phyloP scores from a whole-genome alignment of 1,140 invertebrate genomes.

The Homarus americanus region DNA sequence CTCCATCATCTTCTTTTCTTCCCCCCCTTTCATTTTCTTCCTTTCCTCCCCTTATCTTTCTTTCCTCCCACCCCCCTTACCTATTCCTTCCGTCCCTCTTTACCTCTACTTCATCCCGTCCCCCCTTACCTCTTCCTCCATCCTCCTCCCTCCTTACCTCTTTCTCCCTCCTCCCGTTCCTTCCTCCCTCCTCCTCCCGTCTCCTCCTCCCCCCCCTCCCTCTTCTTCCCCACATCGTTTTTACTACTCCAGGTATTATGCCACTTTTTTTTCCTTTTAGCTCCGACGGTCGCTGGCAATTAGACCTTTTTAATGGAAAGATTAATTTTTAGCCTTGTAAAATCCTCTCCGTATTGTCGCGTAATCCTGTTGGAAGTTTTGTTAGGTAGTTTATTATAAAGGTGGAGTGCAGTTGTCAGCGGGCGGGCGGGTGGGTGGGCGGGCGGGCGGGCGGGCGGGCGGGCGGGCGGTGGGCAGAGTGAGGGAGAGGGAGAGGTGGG shows the following conservation, averaged over 20 bases:
- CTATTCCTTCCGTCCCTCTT: no score
- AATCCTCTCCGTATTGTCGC: not conserved
- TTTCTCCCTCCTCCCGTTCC: no score
- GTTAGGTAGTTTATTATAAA: not conserved
- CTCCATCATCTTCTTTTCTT: no score
- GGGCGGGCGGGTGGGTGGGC: no score
- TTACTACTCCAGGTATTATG: not conserved
- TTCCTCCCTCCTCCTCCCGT: no score
- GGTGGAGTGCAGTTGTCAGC: not conserved
- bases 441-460: not conserved
- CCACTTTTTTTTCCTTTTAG: not conserved
- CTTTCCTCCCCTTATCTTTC: no score
- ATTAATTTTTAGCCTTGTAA: constrained; percentile 6
- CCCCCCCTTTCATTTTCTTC: no score
- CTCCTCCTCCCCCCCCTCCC: not conserved
- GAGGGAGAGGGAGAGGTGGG: no score
- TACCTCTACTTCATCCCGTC: no score
- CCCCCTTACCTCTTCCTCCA: no score
- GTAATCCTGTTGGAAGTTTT: not conserved
- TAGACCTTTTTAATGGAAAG: not conserved
- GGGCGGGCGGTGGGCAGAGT: not conserved
- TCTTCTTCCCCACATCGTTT: not conserved
- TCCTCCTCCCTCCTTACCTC: no score
- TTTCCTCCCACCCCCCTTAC: no score
- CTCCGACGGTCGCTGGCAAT: not conserved